Percentiles rank a stretch among this genome's conserved stretches.
phyloP scores from a whole-genome alignment of 2,888 invertebrate species.

The Drosophila lacicola region DNA sequence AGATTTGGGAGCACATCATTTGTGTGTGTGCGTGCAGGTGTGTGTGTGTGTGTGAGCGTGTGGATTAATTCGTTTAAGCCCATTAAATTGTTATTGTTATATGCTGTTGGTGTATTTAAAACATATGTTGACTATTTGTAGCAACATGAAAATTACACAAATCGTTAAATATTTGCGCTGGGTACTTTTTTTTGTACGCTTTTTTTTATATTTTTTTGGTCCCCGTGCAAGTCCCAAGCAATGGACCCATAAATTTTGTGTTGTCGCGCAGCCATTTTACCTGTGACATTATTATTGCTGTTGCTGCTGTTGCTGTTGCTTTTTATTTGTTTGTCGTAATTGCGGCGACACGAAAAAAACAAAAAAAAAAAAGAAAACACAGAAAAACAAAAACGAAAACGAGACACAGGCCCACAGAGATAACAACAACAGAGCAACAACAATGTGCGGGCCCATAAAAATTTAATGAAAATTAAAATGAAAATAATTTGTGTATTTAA shows the following conservation, averaged over 20 bases:
- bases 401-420: conserved; percentile 43
- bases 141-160: conserved; percentile 80
- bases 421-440: conserved; percentile 35
- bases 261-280: conserved; percentile 70
- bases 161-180: conserved; percentile 77
- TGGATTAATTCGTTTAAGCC: conserved; percentile 68
- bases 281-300: conserved; percentile 79
- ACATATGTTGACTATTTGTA: conserved; percentile 79
- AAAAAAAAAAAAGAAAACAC: conserved; percentile 13
- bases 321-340: conserved; percentile 76
- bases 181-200: conserved; percentile 5
- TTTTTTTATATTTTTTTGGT: conserved; percentile 8
- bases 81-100: conserved; percentile 69
- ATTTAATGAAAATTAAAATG: conserved; percentile 81
- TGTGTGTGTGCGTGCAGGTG: conserved; percentile 26
- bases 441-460: conserved; percentile 59
- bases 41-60: conserved; percentile 17
- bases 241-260: conserved; percentile 65
- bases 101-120: conserved; percentile 48
- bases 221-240: conserved; percentile 34
- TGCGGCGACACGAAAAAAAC: conserved; percentile 57
- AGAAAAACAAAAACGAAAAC: conserved; percentile 14
- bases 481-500: conserved; percentile 79
- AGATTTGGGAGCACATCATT: conserved; percentile 59
- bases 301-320: conserved; percentile 23